Percentiles rank a stretch among this genome's conserved stretches.
Evolutionary conservation across 2,888 invertebrate genomes (phyloP).

Genomic region (Mythimna pallens): DNA sequence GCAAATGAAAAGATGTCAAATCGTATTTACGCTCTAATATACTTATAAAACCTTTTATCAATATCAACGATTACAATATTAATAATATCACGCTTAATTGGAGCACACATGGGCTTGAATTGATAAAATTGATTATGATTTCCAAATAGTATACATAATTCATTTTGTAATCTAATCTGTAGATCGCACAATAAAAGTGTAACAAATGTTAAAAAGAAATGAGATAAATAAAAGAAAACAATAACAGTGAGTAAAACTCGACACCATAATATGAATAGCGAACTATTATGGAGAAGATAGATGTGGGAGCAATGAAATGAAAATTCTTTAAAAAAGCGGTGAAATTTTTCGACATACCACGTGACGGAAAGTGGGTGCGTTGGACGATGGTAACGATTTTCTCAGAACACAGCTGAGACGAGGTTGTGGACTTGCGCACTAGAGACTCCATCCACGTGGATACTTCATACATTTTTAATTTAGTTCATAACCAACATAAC

Average conservation of each 20-base stretch:
- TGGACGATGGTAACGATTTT: slow-evolving; percentile 86
- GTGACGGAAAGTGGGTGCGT: slow-evolving; percentile 77
- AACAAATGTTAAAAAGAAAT: slow-evolving; percentile 18
- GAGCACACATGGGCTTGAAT: slow-evolving; percentile 66
- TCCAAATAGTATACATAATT: slow-evolving; percentile 51
- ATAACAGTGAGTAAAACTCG: slow-evolving; percentile 16
- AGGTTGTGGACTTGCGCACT: slow-evolving; percentile 83
- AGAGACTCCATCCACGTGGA: slow-evolving; percentile 80
- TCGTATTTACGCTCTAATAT: slow-evolving; percentile 30
- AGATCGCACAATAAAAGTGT: slow-evolving; percentile 15
- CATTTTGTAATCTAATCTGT: slow-evolving; percentile 67
- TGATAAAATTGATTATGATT: slow-evolving; percentile 64
- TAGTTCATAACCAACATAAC: slow-evolving; percentile 62
- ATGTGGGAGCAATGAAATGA: slow-evolving; percentile 20
- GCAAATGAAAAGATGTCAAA: slow-evolving; percentile 21
- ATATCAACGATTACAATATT: slow-evolving; percentile 52
- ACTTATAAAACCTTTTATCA: slow-evolving; percentile 46
- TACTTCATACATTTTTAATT: slow-evolving; percentile 67
- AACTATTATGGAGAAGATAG: neutral
- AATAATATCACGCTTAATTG: slow-evolving; percentile 64
- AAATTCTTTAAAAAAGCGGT: slow-evolving; percentile 23
- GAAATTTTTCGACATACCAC: slow-evolving; percentile 68
- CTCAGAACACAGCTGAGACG: slow-evolving; percentile 85
- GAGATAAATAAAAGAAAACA: slow-evolving; percentile 34
- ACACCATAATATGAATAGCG: neutral